Conservation (phyloP, 2,797 vertebrate genomes). For the Eupleurogrammus muticus region DNA sequence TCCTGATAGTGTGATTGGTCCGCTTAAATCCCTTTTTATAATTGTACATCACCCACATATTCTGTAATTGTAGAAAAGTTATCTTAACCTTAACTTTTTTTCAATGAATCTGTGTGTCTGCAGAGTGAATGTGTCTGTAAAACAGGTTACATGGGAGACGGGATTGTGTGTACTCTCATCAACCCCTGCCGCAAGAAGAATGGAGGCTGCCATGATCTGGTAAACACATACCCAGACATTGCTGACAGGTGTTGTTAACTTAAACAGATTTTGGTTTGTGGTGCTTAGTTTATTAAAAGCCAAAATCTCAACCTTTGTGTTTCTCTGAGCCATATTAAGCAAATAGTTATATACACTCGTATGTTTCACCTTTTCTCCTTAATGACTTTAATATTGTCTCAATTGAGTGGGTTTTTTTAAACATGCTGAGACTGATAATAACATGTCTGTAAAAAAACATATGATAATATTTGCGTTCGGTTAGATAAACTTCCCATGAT, state of each 20-base stretch:
- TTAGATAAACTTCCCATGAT: background rate
- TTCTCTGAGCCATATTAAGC: too few species aligned
- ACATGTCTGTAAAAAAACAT: background rate
- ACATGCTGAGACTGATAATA: background rate
- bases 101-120: constrained; percentile 20
- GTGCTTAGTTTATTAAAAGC: too few species aligned
- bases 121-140: constrained; percentile 92
- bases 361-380: too few species aligned
- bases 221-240: constrained; percentile 70
- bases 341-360: too few species aligned
- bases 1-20: too few species aligned
- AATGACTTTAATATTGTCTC: too few species aligned
- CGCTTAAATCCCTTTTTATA: background rate
- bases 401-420: background rate
- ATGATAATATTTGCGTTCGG: background rate
- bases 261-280: too few species aligned
- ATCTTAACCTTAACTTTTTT: background rate
- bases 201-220: constrained; percentile 91
- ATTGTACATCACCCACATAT: background rate
- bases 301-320: too few species aligned
- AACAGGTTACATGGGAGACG: constrained; percentile 88
- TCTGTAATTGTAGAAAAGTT: too few species aligned
- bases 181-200: constrained; percentile 88
- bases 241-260: too few species aligned
- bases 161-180: constrained; percentile 85